Base-by-base conservation (phyloP, 2,888 invertebrate genomes). In the Tachina fera region DNA sequence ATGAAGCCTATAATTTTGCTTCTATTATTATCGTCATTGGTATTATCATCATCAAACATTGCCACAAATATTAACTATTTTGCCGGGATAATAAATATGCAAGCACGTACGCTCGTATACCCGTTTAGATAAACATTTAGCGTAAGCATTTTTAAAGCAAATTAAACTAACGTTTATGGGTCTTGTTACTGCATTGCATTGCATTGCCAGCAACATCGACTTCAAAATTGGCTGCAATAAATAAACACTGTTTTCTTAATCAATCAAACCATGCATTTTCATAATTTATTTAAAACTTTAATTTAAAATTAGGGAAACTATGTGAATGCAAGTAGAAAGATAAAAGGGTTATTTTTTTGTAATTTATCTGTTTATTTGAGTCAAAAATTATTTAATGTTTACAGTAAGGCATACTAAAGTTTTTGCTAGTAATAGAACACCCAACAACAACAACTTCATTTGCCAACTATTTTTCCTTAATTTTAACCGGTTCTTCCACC, bases 1-100 rank as follows among this genome's bases (percentile, higher is more conserved):
- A 82, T 76, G 70, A 82, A 82, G 82, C 82, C 63, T 70, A 58
- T 74, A 76, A 82, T 82, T 82, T 63, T 76, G 13, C 43, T 13
- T 61, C 56, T 45, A 65, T 65, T 71, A 82, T 80, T 67, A 74
- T 76, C 45, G 45, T 74, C 22, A 51, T 49, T 43, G 11, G 45
- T 51, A 45, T 16, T 49, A 70, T 71, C 71, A 71, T 61, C 63
- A 49, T 74, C 67, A 45, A 58, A 65, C 67, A 49, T 53, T 70
- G 47, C 63, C 61, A 71, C 63, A 63, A 65, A 51, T 58, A 71
- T 31, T 31, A 82, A 76, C 56, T 56, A 41, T 67, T 63, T 19
- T 63, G 43, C 43, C 14, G 31, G 45, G n/a, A 76, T 53, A 51
- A 11, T 56, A 47, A 63, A 51, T 68, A 45, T 31, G 31, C 31